Conservation (phyloP, 2,797 vertebrate species). For the Thripadectes ignobilis region DNA sequence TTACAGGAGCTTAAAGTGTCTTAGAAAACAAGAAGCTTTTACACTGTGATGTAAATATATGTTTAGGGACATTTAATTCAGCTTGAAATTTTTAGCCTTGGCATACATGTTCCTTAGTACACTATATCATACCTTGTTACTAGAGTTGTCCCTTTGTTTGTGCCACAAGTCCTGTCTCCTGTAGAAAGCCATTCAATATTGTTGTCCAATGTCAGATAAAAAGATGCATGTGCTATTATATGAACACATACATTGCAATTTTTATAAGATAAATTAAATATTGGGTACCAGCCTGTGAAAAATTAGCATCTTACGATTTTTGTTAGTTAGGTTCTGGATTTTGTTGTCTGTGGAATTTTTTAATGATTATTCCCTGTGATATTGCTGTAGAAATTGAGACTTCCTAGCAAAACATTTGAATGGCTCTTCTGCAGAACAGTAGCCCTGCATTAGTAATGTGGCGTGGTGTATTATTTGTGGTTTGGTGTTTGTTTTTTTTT, state of each 20-base stretch:
- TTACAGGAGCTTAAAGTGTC: neutral
- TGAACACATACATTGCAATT: neutral
- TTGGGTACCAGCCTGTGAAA: neutral
- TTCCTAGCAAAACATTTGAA: neutral
- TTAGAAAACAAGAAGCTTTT: neutral
- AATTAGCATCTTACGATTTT: neutral
- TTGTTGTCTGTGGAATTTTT: neutral
- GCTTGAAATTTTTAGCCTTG: neutral
- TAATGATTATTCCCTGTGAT: neutral
- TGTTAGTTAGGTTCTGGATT: neutral
- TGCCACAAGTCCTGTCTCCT: neutral
- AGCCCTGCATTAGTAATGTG: neutral
- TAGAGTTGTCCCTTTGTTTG: neutral
- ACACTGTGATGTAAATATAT: accelerated
- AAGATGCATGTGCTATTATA: neutral
- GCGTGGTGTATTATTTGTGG: neutral
- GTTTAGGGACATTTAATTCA: neutral
- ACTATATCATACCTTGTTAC: neutral
- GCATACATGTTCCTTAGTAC: neutral
- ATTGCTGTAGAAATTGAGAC: neutral
- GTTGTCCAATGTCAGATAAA: neutral
- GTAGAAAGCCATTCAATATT: neutral
- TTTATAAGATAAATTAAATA: neutral
- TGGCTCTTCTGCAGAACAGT: neutral
- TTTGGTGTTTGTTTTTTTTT: too few species aligned